Evolutionary conservation across 2,888 invertebrate species (phyloP), one percentile per base, ranked within the genome.

Genomic region (Coelinius sp.): DNA sequence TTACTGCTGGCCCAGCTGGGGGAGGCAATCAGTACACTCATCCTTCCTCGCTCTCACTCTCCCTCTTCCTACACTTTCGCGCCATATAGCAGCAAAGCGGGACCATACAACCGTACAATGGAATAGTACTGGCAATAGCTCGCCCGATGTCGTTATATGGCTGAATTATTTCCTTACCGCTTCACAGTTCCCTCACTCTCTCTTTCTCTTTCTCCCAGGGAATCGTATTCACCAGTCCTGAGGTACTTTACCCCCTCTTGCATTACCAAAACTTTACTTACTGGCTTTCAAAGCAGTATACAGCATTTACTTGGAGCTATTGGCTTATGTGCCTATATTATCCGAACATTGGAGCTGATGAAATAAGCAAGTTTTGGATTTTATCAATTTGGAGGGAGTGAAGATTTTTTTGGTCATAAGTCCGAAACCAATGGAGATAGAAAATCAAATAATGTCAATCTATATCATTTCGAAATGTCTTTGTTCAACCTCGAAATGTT

Each of bases 1-100:
- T 86, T 86, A 87, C 86, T 83, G 83, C 84, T 84, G 80, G 80
- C 81, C 84, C 85, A 86, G 84, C 85, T 85, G 85, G 83, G 70
- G 77, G 81, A 81, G 46, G 62, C 24, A 62, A 35, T 86, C 62
- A 27, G 64, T 44, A 41, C 27, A 56, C 25, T 65, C 41, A 59
- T 44, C 56, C 66, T 46, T 12, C 27, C 17, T 22, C 52, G 2
- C 25, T 14, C n/a, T 70, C 59, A 2, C 17, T 44, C 44, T 24
- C 66, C 49, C 66, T 59, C 35, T n/a, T 10, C 38, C 64, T 73
- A 69, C 68, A 75, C 70, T 71, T 63, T 69, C 49, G 71, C 73
- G 73, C 71, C 71, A 68, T 22, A 67, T 62, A 49, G 62, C 63
- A 67, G 74, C 71, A 73, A 71, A 70, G 76, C 65, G 62, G 73